phyloP scores from a whole-genome alignment of 1,140 invertebrate species.

The Zeugodacus cucurbitae region DNA sequence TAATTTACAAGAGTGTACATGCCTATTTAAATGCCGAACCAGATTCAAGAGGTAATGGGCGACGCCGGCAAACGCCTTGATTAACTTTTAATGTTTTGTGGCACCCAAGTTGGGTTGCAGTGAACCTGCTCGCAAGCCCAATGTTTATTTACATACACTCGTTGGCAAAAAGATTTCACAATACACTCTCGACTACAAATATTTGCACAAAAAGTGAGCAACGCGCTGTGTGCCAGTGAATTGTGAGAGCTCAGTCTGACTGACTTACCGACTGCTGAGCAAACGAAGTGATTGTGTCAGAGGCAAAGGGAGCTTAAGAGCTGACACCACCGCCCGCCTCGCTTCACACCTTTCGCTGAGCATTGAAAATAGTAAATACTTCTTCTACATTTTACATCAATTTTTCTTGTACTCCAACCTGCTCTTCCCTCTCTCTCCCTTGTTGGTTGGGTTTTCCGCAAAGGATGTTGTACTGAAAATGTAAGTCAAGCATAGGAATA shows the following conservation, averaged over 20 bases:
- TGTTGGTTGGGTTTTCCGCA: background rate
- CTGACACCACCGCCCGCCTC: background rate
- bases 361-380: background rate
- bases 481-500: background rate
- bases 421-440: background rate
- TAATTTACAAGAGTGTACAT: no score
- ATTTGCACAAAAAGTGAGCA: conserved; percentile 40
- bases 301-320: background rate
- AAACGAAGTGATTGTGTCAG: background rate
- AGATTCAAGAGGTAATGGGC: background rate
- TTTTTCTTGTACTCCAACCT: background rate
- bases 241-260: background rate
- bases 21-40: background rate
- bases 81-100: background rate
- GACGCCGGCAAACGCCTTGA: background rate
- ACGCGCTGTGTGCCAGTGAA: background rate
- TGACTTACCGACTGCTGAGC: background rate
- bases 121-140: background rate
- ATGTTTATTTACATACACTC: background rate
- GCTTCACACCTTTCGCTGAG: background rate
- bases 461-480: background rate
- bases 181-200: conserved; percentile 4
- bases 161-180: conserved; percentile 5
- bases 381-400: background rate
- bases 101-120: background rate